Base-by-base conservation (phyloP, 2,797 vertebrate species). In the Channa striata region DNA sequence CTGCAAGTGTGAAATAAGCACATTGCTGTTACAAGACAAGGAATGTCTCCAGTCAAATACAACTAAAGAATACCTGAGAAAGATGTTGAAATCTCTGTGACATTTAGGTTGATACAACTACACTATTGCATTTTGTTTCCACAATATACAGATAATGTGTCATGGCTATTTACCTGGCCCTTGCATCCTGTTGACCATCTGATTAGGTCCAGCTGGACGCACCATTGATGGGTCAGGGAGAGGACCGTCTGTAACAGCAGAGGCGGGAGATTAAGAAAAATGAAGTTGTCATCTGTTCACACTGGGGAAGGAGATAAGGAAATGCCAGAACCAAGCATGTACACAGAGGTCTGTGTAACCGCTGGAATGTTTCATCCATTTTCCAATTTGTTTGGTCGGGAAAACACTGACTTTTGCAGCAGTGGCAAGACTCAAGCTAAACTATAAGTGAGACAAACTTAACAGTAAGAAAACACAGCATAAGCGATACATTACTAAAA, bases 101-200 rank as follows among this genome's bases (percentile, higher is more conserved):
- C 11, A 53, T 25, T 16, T 57, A 6, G 8, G n/a, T 12, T 49
- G 14, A 20, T 25, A 30, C 12, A 50, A 20, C 48, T 21, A 39
- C 8, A 23, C 6, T 20, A 8, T 11, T 6, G 37, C 13, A 19
- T 30, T 33, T 54, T 33, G 9, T 2, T 49, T 30, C 12, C 10
- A 11, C 16, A 4, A 47, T 23, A 21, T 59, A 42, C 6, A 19
- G 3, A n/a, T n/a, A 13, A 50, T 6, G 5, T 7, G 0, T 44
- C 13, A 9, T 9, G 0, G 54, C 68, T 52, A 11, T 73, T 65
- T 81, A 95, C 94, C 93, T 89, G 92, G 90, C 73, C 86, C 93
- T 89, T 95, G 94, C 93, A 98, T 96, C 66, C 97, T 95, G 88
- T 94, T 97, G 87, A 95, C 96, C 93, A 99, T 96, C 89, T 96